Evolutionary conservation across 2,797 vertebrate genomes (phyloP).

Genomic region (Amblyraja radiata): DNA sequence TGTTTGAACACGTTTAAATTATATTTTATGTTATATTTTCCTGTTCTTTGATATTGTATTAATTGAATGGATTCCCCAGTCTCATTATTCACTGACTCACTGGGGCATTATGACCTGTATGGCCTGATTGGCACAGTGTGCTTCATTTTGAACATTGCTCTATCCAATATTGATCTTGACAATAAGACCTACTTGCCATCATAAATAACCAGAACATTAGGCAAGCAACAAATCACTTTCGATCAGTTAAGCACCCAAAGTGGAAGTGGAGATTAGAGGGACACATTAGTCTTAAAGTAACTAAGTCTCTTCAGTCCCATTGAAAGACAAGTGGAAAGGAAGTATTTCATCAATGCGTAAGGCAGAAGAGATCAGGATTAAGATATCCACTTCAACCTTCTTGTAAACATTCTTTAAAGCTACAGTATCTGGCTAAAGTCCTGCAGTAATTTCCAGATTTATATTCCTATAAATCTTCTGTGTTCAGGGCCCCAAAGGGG

Average conservation of each 20-base stretch:
- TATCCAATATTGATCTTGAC: neutral
- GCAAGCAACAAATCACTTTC: neutral
- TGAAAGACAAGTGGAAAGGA: neutral
- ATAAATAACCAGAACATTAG: neutral
- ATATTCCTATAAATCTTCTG: neutral
- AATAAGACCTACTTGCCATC: neutral
- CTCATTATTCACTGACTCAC: neutral
- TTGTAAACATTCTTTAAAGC: neutral
- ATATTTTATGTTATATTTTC: no score
- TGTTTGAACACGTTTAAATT: no score
- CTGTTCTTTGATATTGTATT: no score
- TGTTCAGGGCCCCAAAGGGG: neutral
- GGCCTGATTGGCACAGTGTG: no score
- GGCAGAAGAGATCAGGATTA: neutral
- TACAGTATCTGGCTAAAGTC: neutral
- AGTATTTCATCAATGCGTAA: neutral
- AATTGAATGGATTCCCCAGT: neutral
- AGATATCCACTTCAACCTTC: neutral
- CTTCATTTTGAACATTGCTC: neutral
- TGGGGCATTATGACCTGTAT: neutral
- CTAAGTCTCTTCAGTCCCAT: neutral
- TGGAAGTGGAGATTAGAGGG: neutral
- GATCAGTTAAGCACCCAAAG: neutral
- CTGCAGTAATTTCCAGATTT: neutral
- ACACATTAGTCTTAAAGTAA: neutral